phyloP scores from a whole-genome alignment of 1,140 invertebrate genomes.

The Drosophila trapezifrons region DNA sequence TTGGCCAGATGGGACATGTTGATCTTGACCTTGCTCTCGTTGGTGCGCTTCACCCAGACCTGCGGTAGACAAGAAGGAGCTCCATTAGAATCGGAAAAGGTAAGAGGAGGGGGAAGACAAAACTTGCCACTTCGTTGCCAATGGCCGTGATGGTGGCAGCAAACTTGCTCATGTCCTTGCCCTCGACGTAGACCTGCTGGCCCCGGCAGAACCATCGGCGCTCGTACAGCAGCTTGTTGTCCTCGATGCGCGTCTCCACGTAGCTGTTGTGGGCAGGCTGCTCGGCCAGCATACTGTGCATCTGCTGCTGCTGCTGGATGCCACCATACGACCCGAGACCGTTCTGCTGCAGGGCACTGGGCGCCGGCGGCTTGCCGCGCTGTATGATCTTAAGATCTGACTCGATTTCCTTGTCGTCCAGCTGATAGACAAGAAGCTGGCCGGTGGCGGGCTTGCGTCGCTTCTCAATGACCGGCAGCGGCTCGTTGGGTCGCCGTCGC shows the following conservation, averaged over 20 bases:
- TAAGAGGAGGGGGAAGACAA: neutral
- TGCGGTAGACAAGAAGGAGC: conserved; percentile 85
- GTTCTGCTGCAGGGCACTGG: conserved; percentile 69
- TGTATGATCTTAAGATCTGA: conserved; percentile 94
- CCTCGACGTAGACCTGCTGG: conserved; percentile 95
- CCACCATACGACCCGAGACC: conserved; percentile 61
- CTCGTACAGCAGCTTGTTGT: conserved; percentile 97
- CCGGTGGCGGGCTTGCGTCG: conserved; percentile 90
- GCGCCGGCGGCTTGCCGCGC: conserved; percentile 86
- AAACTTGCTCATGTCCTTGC: conserved; percentile 92
- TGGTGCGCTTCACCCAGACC: conserved; percentile 95
- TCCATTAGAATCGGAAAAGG: neutral
- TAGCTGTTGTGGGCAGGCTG: conserved; percentile 78
- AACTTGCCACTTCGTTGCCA: conserved; percentile 92
- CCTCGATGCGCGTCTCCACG: conserved; percentile 94
- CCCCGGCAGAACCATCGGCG: conserved; percentile 97
- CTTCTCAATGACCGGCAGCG: conserved; percentile 93
- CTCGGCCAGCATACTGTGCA: conserved; percentile 62
- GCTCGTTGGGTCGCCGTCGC: conserved; percentile 95
- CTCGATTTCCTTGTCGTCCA: conserved; percentile 95
- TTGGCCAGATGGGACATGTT: conserved; percentile 92
- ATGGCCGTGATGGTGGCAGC: conserved; percentile 95
- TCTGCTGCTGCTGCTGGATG: conserved; percentile 46
- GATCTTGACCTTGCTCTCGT: conserved; percentile 93
- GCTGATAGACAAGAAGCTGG: conserved; percentile 92